Evolutionary conservation across 1,140 invertebrate genomes (phyloP), one percentile per base, ranked within the genome.

Genomic region (Drosophila arawakana): DNA sequence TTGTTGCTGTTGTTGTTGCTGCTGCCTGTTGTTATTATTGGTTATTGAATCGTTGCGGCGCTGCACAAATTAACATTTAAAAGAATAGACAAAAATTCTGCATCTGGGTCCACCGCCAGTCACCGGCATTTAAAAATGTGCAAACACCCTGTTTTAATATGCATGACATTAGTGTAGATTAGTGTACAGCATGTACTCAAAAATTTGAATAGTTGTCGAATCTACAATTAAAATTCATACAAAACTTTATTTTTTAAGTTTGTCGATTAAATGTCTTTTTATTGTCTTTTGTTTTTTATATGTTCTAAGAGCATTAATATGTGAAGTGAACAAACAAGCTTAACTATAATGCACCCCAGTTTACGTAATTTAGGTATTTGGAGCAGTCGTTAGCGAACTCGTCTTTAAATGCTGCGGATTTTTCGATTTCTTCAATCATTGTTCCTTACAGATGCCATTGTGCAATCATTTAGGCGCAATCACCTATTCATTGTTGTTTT

Each of bases 51-150:
- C 80, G 84, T 89, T 88, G 67, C 54, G 44, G 54, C 49, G 59
- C 41, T 71, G 76, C 76, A 76, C 68, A 82, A 89, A 89, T 89
- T 88, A 88, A 88, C 83, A 88, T 88, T 88, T 88, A 88, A 89
- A 78, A 88, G 84, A 88, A 88, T 73, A 73, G 82, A 76, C 82
- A 71, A 55, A 67, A 67, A 73, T 80, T 81, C 69, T 71, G 67
- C 71, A 55, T 18, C n/a, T 52, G 55, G 70, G 18, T 39, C n/a
- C 41, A 59, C 59, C 41, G 49, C 59, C 63, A 60, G 47, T 44
- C 57, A 62, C 71, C 69, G n/a, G 80, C 72, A 70, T 88, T 74
- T 86, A 72, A 83, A 78, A 75, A 70, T 76, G 50, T 82, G 76
- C 76, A 44, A n/a, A 55, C 61, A 50, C 59, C 37, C 37, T 39